These are phyloP conservation scores for Tyria jacobaeae DNA, from an alignment of 2,888 invertebrate species.

Conservation along the genomic window DNA sequence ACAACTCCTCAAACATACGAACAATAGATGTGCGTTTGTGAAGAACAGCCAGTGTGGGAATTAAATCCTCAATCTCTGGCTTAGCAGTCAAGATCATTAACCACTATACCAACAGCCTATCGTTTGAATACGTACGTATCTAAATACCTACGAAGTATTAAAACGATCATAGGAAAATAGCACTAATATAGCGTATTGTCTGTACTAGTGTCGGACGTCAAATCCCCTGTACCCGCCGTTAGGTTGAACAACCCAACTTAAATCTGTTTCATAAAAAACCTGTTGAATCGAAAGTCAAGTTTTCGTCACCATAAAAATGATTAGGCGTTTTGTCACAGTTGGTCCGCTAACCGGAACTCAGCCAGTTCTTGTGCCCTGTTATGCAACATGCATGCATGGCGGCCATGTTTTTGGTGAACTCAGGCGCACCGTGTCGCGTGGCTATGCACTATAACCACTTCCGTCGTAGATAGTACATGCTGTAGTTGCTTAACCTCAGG, in stretches of 20 bases:
- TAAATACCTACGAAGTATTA: too few species aligned
- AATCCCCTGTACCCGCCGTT: conserved; percentile 1
- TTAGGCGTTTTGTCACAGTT: conserved; percentile 18
- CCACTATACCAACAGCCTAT: too few species aligned
- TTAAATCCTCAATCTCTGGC: too few species aligned
- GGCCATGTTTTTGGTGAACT: conserved; percentile 50
- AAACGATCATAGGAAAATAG: not conserved
- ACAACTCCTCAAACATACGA: too few species aligned
- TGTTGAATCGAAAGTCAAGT: conserved; percentile 15
- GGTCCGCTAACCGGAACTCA: conserved; percentile 36
- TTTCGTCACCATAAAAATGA: conserved; percentile 18
- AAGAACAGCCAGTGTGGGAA: too few species aligned
- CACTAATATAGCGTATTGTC: not conserved
- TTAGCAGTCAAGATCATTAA: too few species aligned
- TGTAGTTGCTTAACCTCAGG: conserved; percentile 13
- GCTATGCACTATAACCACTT: conserved; percentile 42
- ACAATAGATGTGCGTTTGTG: too few species aligned
- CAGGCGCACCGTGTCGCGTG: conserved; percentile 63
- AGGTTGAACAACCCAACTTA: conserved; percentile 25
- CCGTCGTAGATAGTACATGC: conserved; percentile 37
- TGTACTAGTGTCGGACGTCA: not conserved
- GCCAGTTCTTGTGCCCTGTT: conserved; percentile 32
- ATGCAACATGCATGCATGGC: conserved; percentile 40
- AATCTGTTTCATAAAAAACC: conserved; percentile 22
- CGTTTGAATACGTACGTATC: too few species aligned